Percentiles rank a stretch among this genome's conserved stretches.
These are phyloP conservation scores for Alectoris magna DNA, from an alignment of 2,797 vertebrate species.

Conservation along the genomic window DNA sequence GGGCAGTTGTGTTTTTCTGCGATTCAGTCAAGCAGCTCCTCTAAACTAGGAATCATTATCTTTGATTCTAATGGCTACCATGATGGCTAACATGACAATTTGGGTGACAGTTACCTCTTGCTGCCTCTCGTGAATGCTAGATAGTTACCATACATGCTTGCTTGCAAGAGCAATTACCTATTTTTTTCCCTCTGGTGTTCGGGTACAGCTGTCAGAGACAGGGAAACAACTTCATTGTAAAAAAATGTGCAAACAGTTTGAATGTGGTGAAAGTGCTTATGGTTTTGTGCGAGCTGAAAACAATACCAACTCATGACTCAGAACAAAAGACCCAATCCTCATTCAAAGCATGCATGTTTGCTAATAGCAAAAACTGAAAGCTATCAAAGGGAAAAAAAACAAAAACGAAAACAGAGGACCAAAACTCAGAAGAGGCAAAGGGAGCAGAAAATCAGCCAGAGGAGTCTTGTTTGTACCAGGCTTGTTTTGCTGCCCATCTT, in stretches of 20 bases:
- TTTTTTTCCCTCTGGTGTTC: neutral
- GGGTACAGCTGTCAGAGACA: neutral
- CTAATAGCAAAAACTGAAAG: neutral
- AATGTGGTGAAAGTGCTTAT: neutral
- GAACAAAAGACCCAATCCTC: neutral
- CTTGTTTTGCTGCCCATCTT: neutral
- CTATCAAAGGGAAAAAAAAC: neutral
- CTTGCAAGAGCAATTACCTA: neutral
- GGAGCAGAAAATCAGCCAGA: neutral
- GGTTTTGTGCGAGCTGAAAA: neutral
- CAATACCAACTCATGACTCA: neutral
- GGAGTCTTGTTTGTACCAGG: rapidly evolving
- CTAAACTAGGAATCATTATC: slow-evolving; percentile 34
- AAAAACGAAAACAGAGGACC: neutral
- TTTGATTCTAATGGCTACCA: slow-evolving; percentile 22
- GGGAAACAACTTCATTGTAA: neutral
- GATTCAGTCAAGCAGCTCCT: slow-evolving; percentile 46
- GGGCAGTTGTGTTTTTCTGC: slow-evolving; percentile 66
- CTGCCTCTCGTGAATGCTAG: neutral
- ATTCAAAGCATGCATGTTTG: neutral
- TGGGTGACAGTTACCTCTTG: neutral
- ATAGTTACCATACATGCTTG: neutral
- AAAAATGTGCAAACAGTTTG: neutral
- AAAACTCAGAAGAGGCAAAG: neutral
- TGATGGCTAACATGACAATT: neutral